A percentile compares a stretch with the other conserved stretches of the same genome.
These are phyloP conservation scores for Magallana gigas DNA, from an alignment of 1,140 invertebrate species.

Conservation along the genomic window DNA sequence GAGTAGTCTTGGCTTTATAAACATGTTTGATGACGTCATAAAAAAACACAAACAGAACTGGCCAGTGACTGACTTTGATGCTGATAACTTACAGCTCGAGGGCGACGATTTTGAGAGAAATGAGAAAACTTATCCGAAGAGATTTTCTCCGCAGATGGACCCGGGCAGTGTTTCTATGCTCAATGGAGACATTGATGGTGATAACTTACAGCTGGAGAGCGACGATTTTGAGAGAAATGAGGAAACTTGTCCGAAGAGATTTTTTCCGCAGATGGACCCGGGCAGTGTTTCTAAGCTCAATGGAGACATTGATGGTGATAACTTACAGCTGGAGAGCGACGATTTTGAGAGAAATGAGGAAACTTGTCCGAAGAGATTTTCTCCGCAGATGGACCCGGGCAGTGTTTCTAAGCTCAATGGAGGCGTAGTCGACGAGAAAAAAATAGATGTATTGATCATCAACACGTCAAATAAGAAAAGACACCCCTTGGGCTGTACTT, in stretches of 20 bases:
- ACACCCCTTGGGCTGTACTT: too few relatives aligned
- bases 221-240: too few relatives aligned
- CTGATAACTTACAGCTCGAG: neutral
- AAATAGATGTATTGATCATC: neutral
- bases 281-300: neutral
- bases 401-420: neutral
- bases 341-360: neutral
- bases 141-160: neutral
- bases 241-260: too few relatives aligned
- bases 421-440: neutral
- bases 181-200: neutral
- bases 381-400: neutral
- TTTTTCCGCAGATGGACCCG: too few relatives aligned
- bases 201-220: too few relatives aligned
- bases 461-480: neutral
- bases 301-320: neutral
- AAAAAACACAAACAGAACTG: slow-evolving; percentile 64
- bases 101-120: neutral
- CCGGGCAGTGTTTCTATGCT: slow-evolving; percentile 4
- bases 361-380: neutral
- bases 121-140: neutral
- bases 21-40: slow-evolving; percentile 61
- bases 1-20: slow-evolving; percentile 65
- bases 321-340: neutral
- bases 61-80: slow-evolving; percentile 66